Evolutionary conservation across 2,797 vertebrate species (phyloP).

Genomic region (Myotis planiceps): DNA sequence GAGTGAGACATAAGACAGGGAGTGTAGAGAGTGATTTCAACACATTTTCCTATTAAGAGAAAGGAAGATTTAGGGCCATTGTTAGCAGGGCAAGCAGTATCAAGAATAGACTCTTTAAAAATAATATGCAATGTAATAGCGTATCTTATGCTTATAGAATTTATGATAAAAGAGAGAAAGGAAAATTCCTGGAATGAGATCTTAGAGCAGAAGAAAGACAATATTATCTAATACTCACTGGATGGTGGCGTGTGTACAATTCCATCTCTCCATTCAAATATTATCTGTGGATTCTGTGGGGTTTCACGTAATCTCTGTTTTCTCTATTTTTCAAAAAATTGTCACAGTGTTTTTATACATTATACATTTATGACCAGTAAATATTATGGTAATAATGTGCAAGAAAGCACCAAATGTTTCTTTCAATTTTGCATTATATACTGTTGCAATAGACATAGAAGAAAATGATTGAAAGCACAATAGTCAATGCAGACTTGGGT

Average conservation of each 20-base stretch:
- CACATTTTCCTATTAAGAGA: neutral
- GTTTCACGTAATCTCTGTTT: neutral
- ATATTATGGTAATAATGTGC: neutral
- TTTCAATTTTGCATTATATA: constrained; percentile 20
- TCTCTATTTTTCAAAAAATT: constrained; percentile 19
- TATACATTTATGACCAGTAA: constrained; percentile 35
- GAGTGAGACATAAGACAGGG: neutral
- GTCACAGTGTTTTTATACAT: constrained; percentile 35
- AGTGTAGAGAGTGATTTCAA: neutral
- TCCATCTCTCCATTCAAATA: neutral
- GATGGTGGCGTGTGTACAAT: neutral
- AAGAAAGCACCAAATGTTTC: neutral
- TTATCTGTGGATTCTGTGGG: neutral
- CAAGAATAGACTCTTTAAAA: neutral
- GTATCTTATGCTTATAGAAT: neutral
- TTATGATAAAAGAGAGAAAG: neutral
- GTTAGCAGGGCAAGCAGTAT: neutral
- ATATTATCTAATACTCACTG: neutral
- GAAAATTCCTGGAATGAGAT: neutral
- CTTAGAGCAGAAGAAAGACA: neutral
- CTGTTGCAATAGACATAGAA: neutral
- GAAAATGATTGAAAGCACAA: neutral
- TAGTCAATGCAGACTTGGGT: neutral
- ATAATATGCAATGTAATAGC: neutral
- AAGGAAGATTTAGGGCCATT: neutral